Evolutionary conservation across 2,888 invertebrate species (phyloP), one percentile per base, ranked within the genome.

Genomic region (Taphrorychus bicolor): DNA sequence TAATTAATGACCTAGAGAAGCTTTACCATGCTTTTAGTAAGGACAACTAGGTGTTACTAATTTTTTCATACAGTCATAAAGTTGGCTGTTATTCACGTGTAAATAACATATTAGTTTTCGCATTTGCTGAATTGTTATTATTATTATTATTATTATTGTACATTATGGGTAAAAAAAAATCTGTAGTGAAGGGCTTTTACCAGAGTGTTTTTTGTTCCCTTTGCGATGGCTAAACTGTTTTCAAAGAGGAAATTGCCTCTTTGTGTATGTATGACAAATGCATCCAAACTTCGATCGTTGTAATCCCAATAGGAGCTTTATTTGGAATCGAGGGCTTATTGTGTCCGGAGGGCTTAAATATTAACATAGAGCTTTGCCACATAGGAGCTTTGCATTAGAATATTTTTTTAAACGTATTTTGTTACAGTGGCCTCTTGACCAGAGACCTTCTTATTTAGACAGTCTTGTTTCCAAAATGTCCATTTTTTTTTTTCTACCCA

Each of bases 261-360:
- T n/a, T 32, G 32, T 32, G 17, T 45, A 51, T 18, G 18, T 19
- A 51, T 51, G 51, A 51, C 51, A 51, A 51, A 51, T 51, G 51
- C 19, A 45, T 45, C 19, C 4, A 51, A 51, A 51, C 51, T 51
- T 19, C 18, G 9, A 51, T 51, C 19, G 51, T 51, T 14, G 19
- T 9, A 7, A 7, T 51, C 19, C 19, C 19, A 16, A 51, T 19
- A 51, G 19, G 5, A 51, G 61, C 61, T 61, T 54, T 61, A 53
- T 42, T 42, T 61, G 24, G 53, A 21, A 42, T 45, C 17, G 21
- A 16, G 42, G 41, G 23, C 45, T 32, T 32, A n/a, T n/a, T n/a
- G n/a, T n/a, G n/a, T n/a, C n/a, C n/a, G n/a, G n/a, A n/a, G n/a
- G n/a, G n/a, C n/a, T n/a, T n/a, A n/a, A n/a, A n/a, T n/a, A n/a